phyloP scores from a whole-genome alignment of 2,888 invertebrate genomes.

The Thymelicus sylvestris region DNA sequence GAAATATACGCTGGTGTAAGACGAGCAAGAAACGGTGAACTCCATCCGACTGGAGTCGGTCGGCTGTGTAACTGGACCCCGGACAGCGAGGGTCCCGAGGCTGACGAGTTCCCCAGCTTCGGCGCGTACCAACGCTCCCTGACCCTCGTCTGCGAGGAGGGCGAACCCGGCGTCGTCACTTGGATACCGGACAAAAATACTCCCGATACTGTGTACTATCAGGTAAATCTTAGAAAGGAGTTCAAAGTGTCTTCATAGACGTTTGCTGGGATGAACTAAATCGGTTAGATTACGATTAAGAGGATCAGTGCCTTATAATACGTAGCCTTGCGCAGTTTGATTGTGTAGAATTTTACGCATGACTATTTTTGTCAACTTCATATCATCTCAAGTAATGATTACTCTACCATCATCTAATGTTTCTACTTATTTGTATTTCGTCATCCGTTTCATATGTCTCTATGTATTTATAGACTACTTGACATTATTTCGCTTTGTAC shows the following conservation, averaged over 20 bases:
- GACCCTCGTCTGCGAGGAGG: conserved; percentile 92
- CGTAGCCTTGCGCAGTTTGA: background rate
- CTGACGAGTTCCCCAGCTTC: conserved; percentile 94
- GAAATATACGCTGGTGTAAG: conserved; percentile 93
- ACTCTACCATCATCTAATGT: conserved; percentile 7
- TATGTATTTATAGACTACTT: conserved; percentile 39
- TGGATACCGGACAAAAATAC: conserved; percentile 95
- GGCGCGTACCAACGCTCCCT: conserved; percentile 95
- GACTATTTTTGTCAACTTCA: conserved; percentile 1
- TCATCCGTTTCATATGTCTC: conserved; percentile 41
- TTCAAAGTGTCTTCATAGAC: background rate
- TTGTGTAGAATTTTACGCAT: background rate
- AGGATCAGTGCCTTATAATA: too few species aligned
- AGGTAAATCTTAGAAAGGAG: conserved; percentile 79
- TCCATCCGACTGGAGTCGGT: conserved; percentile 91
- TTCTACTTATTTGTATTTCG: conserved; percentile 30
- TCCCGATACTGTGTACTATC: conserved; percentile 96
- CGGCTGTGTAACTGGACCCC: conserved; percentile 95
- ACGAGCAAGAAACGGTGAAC: conserved; percentile 87
- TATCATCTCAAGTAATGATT: background rate
- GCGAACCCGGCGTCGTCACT: conserved; percentile 92
- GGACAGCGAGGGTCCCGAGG: conserved; percentile 87
- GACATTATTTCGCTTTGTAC: conserved; percentile 59
- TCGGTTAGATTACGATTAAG: background rate
- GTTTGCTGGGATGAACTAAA: background rate